phyloP scores from a whole-genome alignment of 2,113 vertebrate genomes.

The Pogona vitticeps region DNA sequence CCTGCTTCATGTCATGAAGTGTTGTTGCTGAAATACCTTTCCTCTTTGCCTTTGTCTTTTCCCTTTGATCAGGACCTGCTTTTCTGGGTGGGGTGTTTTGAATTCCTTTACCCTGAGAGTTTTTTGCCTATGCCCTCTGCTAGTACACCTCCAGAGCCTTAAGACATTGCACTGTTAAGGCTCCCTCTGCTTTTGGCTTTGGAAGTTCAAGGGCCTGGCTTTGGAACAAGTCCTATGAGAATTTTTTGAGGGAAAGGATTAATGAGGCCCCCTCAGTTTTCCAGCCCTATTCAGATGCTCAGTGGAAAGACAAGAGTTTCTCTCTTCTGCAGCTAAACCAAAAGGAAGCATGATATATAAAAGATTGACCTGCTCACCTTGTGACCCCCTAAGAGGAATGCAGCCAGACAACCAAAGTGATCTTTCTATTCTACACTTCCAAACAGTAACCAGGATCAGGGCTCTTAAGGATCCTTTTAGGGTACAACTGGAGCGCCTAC shows the following conservation, averaged over 20 bases:
- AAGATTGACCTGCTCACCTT: background rate
- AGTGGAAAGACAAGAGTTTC: background rate
- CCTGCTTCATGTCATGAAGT: background rate
- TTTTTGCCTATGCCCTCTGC: background rate
- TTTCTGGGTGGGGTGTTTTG: conserved; percentile 10
- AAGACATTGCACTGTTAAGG: background rate
- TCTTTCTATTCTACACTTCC: background rate
- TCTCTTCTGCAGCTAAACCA: background rate
- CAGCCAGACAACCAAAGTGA: background rate
- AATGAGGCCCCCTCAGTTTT: background rate
- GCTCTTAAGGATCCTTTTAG: background rate
- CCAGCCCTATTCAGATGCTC: background rate
- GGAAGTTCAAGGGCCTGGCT: background rate
- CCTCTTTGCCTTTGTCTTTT: background rate
- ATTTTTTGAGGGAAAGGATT: background rate
- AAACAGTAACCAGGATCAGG: background rate
- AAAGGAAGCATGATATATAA: background rate
- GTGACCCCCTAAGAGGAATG: background rate
- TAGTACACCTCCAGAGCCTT: background rate
- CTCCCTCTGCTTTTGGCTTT: background rate
- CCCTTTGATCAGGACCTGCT: conserved; percentile 14
- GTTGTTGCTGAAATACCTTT: background rate
- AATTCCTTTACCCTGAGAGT: conserved; percentile 7
- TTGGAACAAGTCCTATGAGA: background rate
- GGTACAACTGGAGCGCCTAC: too few relatives aligned